Base-by-base conservation (phyloP, 2,797 vertebrate species). In the Cuculus canorus region DNA sequence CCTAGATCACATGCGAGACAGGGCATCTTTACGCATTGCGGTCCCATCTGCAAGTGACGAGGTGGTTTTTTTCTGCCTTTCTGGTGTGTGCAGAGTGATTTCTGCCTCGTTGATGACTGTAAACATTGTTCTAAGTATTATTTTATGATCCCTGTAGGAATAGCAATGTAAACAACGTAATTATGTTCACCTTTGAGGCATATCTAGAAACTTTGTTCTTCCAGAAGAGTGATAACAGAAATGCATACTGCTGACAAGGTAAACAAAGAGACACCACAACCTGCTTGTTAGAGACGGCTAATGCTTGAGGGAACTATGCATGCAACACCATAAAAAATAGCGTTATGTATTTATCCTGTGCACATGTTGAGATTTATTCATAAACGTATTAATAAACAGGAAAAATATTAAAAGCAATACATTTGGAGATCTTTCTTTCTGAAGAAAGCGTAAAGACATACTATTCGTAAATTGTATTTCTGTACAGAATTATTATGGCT, bases 221-320 rank as follows among this genome's bases (percentile, higher is more conserved):
- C 94, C 82, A 95, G 93, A 96, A 96, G 90, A 96, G 71, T 92
- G 88, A 92, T 92, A 95, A 92, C 90, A 95, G 86, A 94, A 96
- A 90, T 89, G 88, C 95, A 68, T 23, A 4, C 66, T 94, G 83
- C 82, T 95, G 94, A 96, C 90, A 94, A 93, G 92, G 88, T 96
- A 96, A 95, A 94, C 93, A 92, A 90, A 71, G 91, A 93, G 88
- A 61, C 69, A 72, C 63, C 37, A 65, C 63, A 83, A 86, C 90
- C 83, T 88, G 77, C 95, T 88, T 93, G 93, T 86, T 86, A 73
- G 73, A 92, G 73, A 84, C 90, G 92, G 93, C 73, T 48, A 84
- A 77, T 79, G 92, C 95, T 95, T 92, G 88, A 84, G 94, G 93
- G 94, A 92, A 16, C 80, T 30, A 13, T 3, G 1, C 35, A 8